These are phyloP conservation scores for Progne subis DNA, from an alignment of 2,113 vertebrate genomes.

Conservation along the genomic window DNA sequence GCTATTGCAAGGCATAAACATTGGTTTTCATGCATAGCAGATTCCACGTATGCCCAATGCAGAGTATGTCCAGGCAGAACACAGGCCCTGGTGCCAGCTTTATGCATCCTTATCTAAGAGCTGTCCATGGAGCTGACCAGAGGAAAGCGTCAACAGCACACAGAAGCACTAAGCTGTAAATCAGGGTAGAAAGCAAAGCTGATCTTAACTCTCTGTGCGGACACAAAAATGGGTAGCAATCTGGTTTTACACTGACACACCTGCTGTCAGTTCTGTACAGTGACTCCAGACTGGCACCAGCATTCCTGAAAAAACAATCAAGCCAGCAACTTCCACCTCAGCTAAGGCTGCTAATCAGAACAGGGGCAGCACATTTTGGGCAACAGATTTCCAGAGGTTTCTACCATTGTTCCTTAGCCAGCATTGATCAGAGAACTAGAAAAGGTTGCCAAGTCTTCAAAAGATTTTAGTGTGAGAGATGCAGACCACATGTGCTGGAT, in stretches of 20 bases:
- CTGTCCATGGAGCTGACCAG: neutral
- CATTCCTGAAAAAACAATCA: neutral
- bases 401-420: constrained; percentile 15
- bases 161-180: neutral
- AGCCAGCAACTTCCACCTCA: neutral
- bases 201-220: neutral
- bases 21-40: neutral
- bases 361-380: constrained; percentile 15
- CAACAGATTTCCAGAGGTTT: neutral
- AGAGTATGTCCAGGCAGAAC: neutral
- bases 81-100: neutral
- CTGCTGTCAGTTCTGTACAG: neutral
- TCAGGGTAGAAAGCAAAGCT: neutral
- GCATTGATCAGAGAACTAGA: neutral
- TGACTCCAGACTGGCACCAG: neutral
- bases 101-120: neutral
- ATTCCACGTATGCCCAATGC: neutral
- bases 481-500: constrained; percentile 62
- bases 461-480: constrained; percentile 41
- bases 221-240: neutral
- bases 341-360: neutral
- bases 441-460: neutral
- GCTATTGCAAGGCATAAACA: neutral
- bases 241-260: neutral
- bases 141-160: neutral